These are phyloP conservation scores for Gymnodraco acuticeps DNA, from an alignment of 2,797 vertebrate genomes.

Conservation along the genomic window DNA sequence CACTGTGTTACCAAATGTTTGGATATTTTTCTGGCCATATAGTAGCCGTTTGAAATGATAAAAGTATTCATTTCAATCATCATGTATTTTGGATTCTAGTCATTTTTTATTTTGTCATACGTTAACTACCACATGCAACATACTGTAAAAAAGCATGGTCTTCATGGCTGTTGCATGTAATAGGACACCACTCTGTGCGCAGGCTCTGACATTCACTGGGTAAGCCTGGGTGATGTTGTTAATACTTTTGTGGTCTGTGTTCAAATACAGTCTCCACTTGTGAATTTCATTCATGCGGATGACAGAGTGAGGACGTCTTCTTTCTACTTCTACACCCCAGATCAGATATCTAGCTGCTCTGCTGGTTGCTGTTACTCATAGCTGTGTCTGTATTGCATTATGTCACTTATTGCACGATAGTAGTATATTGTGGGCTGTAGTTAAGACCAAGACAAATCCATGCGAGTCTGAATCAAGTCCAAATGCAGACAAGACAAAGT, in stretches of 20 bases:
- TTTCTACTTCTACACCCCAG: not conserved
- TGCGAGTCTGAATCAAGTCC: too few species aligned
- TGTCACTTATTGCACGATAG: not conserved
- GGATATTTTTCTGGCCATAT: not conserved
- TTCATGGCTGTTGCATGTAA: constrained; percentile 17
- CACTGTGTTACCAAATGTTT: not conserved
- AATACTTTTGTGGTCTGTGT: constrained; percentile 7
- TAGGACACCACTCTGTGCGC: constrained; percentile 10
- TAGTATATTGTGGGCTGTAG: not conserved
- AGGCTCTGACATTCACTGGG: constrained; percentile 30
- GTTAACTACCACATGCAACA: not conserved
- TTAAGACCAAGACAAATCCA: too few species aligned
- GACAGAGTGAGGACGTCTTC: not conserved
- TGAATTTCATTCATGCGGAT: not conserved
- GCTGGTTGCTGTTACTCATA: not conserved
- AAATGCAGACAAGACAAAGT: too few species aligned
- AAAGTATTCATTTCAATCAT: not conserved
- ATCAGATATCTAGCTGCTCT: not conserved
- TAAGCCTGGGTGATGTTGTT: constrained; percentile 25
- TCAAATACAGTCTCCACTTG: constrained; percentile 11
- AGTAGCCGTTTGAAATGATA: not conserved
- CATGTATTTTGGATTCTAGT: not conserved
- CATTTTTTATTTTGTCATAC: not conserved
- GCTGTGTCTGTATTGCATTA: not conserved
- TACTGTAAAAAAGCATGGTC: not conserved